Conservation (phyloP, 2,888 invertebrate genomes). For the Phalera bucephala region DNA sequence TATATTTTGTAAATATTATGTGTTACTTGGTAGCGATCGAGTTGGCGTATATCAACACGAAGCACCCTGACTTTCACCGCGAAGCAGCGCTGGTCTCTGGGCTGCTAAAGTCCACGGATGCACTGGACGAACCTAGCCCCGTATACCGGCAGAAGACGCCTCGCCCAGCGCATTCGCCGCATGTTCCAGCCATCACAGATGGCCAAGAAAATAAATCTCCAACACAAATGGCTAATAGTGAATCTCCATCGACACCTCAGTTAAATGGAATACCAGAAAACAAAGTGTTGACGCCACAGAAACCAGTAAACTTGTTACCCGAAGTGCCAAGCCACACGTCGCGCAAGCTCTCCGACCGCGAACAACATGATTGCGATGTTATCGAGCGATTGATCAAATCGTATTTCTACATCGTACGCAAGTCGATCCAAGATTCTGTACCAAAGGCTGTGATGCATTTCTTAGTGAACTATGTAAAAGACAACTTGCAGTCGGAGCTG, state of each 20-base stretch:
- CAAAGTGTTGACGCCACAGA: conserved; percentile 86
- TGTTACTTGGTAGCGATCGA: conserved; percentile 98
- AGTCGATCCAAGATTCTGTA: conserved; percentile 99
- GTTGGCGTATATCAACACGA: conserved; percentile 99
- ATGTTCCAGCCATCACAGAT: conserved; percentile 75
- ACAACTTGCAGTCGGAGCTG: conserved; percentile 98
- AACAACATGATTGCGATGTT: conserved; percentile 97
- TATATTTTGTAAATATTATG: too few relatives aligned
- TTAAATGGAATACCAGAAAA: conserved; percentile 66
- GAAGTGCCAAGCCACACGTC: conserved; percentile 91
- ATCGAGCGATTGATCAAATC: conserved; percentile 98
- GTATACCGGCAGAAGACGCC: conserved; percentile 51
- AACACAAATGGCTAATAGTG: conserved; percentile 52
- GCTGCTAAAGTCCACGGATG: conserved; percentile 86
- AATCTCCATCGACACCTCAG: conserved; percentile 64
- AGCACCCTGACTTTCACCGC: conserved; percentile 99
- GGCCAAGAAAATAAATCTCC: conserved; percentile 69
- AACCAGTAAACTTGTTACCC: conserved; percentile 95
- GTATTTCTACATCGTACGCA: conserved; percentile 99
- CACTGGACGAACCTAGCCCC: conserved; percentile 63
- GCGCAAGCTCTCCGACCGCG: conserved; percentile 93
- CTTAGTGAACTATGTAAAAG: conserved; percentile 98
- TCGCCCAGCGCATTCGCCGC: conserved; percentile 60
- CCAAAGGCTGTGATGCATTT: conserved; percentile 99
- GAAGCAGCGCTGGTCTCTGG: conserved; percentile 96